Conservation (phyloP, 2,113 vertebrate species). For the Aramus guarauna region DNA sequence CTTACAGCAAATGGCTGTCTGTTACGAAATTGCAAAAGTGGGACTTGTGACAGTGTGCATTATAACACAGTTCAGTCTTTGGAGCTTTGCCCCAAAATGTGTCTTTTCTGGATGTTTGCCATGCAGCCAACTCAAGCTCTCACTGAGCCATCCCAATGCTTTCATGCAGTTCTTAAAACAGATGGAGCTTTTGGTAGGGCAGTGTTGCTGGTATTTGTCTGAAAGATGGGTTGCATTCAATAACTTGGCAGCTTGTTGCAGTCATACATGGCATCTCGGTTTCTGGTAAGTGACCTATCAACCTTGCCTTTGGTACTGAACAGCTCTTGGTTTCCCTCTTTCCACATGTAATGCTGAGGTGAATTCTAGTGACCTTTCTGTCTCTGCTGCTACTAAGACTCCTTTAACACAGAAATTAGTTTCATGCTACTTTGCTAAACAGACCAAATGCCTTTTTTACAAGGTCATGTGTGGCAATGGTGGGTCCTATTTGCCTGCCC, state of each 20-base stretch:
- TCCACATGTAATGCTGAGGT: background rate
- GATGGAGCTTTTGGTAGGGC: background rate
- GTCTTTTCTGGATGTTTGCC: background rate
- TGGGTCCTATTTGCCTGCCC: background rate
- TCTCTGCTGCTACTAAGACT: background rate
- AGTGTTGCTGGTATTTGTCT: background rate
- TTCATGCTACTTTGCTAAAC: background rate
- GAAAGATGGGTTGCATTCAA: background rate
- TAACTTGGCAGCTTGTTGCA: background rate
- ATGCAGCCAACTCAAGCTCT: background rate
- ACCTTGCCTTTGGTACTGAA: background rate
- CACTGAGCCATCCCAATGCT: background rate
- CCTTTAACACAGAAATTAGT: background rate
- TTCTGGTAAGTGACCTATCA: background rate
- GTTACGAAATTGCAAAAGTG: background rate
- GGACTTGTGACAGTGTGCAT: background rate
- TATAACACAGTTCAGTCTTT: background rate
- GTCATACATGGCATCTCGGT: rapidly evolving
- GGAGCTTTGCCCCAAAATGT: background rate
- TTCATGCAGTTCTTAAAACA: background rate
- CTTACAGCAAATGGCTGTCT: background rate
- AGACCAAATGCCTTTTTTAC: background rate
- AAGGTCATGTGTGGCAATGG: background rate
- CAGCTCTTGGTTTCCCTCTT: background rate
- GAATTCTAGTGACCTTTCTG: background rate